Percentiles rank a stretch among this genome's conserved stretches.
These are phyloP conservation scores for Clarias batrachus DNA, from an alignment of 2,113 vertebrate genomes.

Conservation along the genomic window DNA sequence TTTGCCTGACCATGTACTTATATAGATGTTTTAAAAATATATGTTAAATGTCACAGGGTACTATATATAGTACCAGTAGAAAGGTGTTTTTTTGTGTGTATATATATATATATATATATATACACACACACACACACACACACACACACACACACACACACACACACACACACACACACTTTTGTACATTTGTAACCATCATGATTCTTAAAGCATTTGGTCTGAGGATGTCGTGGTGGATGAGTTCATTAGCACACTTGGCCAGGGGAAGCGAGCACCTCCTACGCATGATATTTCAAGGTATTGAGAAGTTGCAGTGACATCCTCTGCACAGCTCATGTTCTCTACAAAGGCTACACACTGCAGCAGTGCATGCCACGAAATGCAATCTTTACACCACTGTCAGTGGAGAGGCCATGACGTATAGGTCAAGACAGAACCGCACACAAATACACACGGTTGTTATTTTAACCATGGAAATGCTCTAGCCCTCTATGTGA, in stretches of 20 bases:
- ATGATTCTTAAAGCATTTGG: background rate
- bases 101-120: background rate
- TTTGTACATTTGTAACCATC: background rate
- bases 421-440: slow-evolving; percentile 30
- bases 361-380: background rate
- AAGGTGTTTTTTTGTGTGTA: background rate
- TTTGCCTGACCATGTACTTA: too few species aligned
- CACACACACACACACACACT: too few species aligned
- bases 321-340: slow-evolving; percentile 19
- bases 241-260: slow-evolving; percentile 8
- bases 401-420: slow-evolving; percentile 32
- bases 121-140: too few species aligned
- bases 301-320: slow-evolving; percentile 26
- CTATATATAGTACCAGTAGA: too few species aligned
- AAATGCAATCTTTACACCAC: slow-evolving; percentile 26
- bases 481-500: background rate
- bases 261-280: slow-evolving; percentile 30
- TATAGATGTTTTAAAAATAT: background rate
- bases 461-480: slow-evolving; percentile 1
- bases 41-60: background rate
- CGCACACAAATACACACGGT: background rate
- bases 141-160: too few species aligned
- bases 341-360: slow-evolving; percentile 26
- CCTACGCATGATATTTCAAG: slow-evolving; percentile 42
- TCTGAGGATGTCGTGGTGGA: background rate